phyloP scores from a whole-genome alignment of 2,888 invertebrate species.

The Marasmarcha lunaedactyla region DNA sequence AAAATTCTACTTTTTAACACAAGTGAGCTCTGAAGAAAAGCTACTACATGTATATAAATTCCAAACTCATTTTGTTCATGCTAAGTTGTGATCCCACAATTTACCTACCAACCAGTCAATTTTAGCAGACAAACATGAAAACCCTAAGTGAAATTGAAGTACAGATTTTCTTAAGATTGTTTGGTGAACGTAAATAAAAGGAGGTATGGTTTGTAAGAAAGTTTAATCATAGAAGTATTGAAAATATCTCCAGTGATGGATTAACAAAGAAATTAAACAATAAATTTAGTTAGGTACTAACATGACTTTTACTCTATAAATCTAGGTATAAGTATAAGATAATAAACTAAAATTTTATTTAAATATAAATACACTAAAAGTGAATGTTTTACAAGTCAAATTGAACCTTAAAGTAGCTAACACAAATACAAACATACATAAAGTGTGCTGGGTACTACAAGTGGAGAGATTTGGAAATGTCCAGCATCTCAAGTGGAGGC shows the following conservation, averaged over 20 bases:
- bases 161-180: no score
- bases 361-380: constrained; percentile 66
- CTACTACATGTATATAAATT: no score
- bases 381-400: constrained; percentile 49
- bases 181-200: no score
- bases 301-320: constrained; percentile 57
- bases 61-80: no score
- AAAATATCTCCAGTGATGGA: constrained; percentile 67
- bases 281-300: constrained; percentile 69
- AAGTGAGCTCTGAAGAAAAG: no score
- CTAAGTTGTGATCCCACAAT: no score
- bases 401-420: constrained; percentile 45
- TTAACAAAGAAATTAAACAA: constrained; percentile 64
- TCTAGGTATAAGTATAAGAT: constrained; percentile 63
- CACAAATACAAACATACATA: constrained; percentile 44
- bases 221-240: constrained; percentile 68
- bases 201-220: constrained; percentile 56
- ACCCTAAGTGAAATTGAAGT: no score
- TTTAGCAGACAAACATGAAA: no score
- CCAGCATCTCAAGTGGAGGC: constrained; percentile 21
- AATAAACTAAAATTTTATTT: constrained; percentile 64
- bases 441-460: constrained; percentile 37
- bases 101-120: no score
- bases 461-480: constrained; percentile 27
- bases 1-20: no score